These are phyloP conservation scores for Charina bottae DNA, from an alignment of 2,113 vertebrate species.

Conservation along the genomic window DNA sequence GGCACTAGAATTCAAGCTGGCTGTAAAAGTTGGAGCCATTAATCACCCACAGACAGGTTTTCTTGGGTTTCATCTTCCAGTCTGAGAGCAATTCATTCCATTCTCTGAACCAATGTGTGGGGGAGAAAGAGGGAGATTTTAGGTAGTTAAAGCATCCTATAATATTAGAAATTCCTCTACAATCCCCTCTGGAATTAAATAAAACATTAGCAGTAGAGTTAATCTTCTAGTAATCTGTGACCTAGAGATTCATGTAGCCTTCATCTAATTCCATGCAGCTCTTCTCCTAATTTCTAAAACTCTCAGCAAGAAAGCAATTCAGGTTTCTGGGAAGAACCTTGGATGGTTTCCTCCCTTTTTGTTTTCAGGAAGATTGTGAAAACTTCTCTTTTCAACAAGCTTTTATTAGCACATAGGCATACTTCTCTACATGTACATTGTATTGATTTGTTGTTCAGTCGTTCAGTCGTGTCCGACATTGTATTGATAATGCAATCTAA, in stretches of 20 bases:
- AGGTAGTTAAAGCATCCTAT: neutral
- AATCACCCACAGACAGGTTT: constrained; percentile 17
- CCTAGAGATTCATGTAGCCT: neutral
- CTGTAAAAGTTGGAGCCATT: constrained; percentile 25
- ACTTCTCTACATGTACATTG: neutral
- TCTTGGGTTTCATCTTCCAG: neutral
- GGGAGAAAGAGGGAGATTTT: neutral
- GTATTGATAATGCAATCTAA: neutral
- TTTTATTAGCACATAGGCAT: neutral
- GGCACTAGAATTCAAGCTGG: neutral
- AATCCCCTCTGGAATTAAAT: constrained; percentile 33
- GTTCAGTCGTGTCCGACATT: too few relatives aligned
- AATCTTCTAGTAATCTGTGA: neutral
- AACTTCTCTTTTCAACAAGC: neutral
- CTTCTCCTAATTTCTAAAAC: neutral
- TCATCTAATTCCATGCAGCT: neutral
- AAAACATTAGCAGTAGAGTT: neutral
- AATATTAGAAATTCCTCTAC: constrained; percentile 27
- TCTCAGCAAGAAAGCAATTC: neutral
- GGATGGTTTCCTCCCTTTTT: neutral
- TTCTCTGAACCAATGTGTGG: constrained; percentile 18
- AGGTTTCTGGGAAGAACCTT: neutral
- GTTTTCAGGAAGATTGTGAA: neutral
- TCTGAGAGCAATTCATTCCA: constrained; percentile 1
- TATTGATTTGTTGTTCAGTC: too few relatives aligned